Evolutionary conservation across 2,888 invertebrate species (phyloP), one percentile per base, ranked within the genome.

Genomic region (Stenolophus ochropezus): DNA sequence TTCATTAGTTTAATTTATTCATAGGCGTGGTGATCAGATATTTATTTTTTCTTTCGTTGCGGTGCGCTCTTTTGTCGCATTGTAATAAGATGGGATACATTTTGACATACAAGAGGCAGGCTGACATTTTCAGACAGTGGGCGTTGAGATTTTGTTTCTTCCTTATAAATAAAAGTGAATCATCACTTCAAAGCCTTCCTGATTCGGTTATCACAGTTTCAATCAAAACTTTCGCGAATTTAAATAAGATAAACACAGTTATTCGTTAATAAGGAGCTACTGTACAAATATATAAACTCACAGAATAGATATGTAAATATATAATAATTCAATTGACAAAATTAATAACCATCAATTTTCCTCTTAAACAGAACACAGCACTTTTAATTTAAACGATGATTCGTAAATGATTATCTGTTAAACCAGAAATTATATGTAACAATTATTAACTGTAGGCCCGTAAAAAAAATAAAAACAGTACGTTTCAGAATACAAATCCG

Each of bases 111-210:
- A 42, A 42, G 69, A 42, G 20, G 16, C 69, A 0, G 27, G 8
- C 11, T 69, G 69, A 18, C 69, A 14, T 69, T 69, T 69, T 27
- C 14, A 69, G 2, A 14, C 21, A 42, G 69, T 69, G 47, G 69
- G 69, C 69, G 69, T 69, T 20, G 33, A 18, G 20, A 56, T 18
- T 25, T 33, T 33, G 69, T 69, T 69, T 47, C 20, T 69, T 33
- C 69, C 27, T 69, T 27, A 16, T 69, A 18, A 69, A 27, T 27
- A 47, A 20, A 69, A 27, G 42, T 69, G 69, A 69, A 27, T 69
- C 69, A 69, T 69, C 33, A 8, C 20, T 14, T 42, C 33, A 42
- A 42, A 42, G 33, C 33, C 33, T 42, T 42, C 33, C 33, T 8
- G 33, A 42, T 42, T 42, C 33, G 33, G 33, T 11, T 42, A 42